These are phyloP conservation scores for Tromatobia lineatoria DNA, from an alignment of 2,888 invertebrate genomes.

Conservation along the genomic window DNA sequence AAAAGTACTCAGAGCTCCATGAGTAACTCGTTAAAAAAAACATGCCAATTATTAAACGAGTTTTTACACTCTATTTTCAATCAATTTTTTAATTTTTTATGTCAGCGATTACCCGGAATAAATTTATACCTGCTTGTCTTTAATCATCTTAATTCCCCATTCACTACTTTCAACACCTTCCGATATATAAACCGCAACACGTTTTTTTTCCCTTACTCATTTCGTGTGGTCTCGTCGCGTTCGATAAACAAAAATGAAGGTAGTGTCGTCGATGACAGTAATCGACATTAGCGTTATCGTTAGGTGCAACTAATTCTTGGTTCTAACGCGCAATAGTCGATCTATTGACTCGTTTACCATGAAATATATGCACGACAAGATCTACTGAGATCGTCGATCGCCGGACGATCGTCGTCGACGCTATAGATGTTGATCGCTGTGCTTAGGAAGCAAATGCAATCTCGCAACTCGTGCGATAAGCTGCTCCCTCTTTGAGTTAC, in stretches of 20 bases:
- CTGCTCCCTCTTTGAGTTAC: constrained; percentile 19
- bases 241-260: constrained; percentile 6
- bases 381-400: background rate
- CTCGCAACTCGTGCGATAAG: constrained; percentile 50
- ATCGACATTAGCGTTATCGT: constrained; percentile 34
- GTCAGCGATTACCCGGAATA: constrained; percentile 11
- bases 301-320: constrained; percentile 52
- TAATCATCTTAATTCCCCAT: constrained; percentile 25
- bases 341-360: constrained; percentile 44
- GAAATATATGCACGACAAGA: constrained; percentile 35
- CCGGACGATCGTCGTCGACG: constrained; percentile 17
- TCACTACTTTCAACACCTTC: constrained; percentile 11
- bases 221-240: constrained; percentile 14
- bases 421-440: constrained; percentile 28
- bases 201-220: background rate
- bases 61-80: constrained; percentile 37
- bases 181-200: background rate
- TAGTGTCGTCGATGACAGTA: constrained; percentile 23
- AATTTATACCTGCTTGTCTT: background rate
- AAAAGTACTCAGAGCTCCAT: too few relatives aligned
- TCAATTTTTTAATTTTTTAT: constrained; percentile 44
- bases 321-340: constrained; percentile 30
- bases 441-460: constrained; percentile 34
- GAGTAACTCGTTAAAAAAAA: too few relatives aligned
- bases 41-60: too few relatives aligned